phyloP scores from a whole-genome alignment of 1,140 invertebrate genomes.

The Neodiprion pinetum region DNA sequence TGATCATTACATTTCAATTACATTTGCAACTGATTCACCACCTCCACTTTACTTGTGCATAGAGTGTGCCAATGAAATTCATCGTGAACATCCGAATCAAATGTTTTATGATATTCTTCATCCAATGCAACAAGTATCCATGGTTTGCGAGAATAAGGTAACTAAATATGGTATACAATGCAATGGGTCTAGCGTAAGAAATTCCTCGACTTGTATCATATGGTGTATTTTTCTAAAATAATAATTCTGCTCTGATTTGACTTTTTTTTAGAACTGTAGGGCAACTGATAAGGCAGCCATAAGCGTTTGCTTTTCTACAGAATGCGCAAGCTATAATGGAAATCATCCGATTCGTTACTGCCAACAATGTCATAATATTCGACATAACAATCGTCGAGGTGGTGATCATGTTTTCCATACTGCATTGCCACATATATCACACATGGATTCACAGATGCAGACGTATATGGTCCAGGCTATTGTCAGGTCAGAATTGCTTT shows the following conservation, averaged over 20 bases:
- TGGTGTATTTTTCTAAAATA: background rate
- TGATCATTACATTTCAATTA: constrained; percentile 85
- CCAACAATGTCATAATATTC: constrained; percentile 86
- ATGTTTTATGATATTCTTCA: constrained; percentile 91
- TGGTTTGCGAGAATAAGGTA: constrained; percentile 97
- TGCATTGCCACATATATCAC: constrained; percentile 84
- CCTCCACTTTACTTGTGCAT: constrained; percentile 96
- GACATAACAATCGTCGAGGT: constrained; percentile 85
- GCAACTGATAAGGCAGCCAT: constrained; percentile 92
- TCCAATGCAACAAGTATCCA: constrained; percentile 93
- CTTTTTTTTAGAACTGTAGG: constrained; percentile 82
- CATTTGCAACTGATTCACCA: constrained; percentile 83
- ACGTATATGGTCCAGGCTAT: constrained; percentile 96
- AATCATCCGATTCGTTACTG: constrained; percentile 96
- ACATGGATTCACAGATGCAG: constrained; percentile 88
- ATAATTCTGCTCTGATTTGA: background rate
- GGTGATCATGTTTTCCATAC: constrained; percentile 91
- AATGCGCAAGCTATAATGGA: constrained; percentile 95
- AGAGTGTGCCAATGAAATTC: constrained; percentile 94
- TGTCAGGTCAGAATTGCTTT: constrained; percentile 74
- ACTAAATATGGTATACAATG: constrained; percentile 16
- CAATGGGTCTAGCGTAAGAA: too few relatives aligned
- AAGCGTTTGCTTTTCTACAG: constrained; percentile 95
- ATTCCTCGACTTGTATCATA: background rate
- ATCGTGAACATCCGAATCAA: constrained; percentile 81